Evolutionary conservation across 2,797 vertebrate species (phyloP), one percentile per base, ranked within the genome.

Genomic region (Percopsis omiscomaycus): DNA sequence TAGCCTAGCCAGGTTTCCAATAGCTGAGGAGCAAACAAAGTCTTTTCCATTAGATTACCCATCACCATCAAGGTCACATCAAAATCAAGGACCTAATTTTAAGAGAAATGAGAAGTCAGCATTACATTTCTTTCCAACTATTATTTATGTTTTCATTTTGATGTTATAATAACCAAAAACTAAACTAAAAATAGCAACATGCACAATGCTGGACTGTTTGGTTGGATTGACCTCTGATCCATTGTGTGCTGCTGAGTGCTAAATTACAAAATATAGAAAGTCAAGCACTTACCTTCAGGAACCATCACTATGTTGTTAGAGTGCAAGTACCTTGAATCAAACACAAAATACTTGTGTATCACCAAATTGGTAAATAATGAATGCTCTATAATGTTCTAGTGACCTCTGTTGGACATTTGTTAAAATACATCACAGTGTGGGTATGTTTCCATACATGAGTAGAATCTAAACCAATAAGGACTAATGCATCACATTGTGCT

Each of bases 221-320:
- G 32, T 37, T 37, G 3, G 4, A 6, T 37, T 37, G 32, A 37
- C 32, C 32, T 37, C 32, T 37, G 32, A 4, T 1, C 32, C 22
- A 22, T 22, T 22, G 22, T 22, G 22, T 22, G 22, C 22, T 22
- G 22, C 22, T 22, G 6, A 37, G 32, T 37, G 32, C 6, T 37
- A 37, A 37, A 37, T 37, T 37, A 37, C 32, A 5, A 13, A 8
- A 15, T 37, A 5, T 29, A 61, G n/a, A 62, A 2, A n/a, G 14
- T 67, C 27, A n/a, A 64, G 9, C 28, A 74, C 88, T 91, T 90
- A 98, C 97, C 96, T 96, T 98, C 94, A 6, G 96, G 97, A 91
- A 99, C 90, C 80, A 96, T 91, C 71, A 94, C 93, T 78, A 99
- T 96, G 88, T 96, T 99, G 91, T 98, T 98, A 82, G 97, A 98